Percentiles rank a stretch among this genome's conserved stretches.
These are phyloP conservation scores for Lepidocyrtinus sp. DNA, from an alignment of 2,888 invertebrate species.

Conservation along the genomic window DNA sequence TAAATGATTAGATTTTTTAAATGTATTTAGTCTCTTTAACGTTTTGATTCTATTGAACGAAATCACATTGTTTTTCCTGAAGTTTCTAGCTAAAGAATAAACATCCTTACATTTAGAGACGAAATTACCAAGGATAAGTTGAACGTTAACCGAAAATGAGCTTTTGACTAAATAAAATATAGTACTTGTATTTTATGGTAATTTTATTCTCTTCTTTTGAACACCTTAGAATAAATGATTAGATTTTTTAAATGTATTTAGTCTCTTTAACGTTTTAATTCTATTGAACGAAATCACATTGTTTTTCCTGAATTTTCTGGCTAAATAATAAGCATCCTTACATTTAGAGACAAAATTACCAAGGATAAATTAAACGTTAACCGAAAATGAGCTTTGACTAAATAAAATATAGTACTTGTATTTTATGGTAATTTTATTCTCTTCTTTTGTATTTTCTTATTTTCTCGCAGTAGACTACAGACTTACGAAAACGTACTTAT, in stretches of 20 bases:
- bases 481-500: background rate
- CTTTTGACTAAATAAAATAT: background rate
- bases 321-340: no score
- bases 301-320: no score
- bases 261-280: no score
- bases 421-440: conserved; percentile 60
- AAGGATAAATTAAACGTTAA: no score
- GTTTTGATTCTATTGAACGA: background rate
- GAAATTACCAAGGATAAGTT: no score
- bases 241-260: no score
- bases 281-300: background rate
- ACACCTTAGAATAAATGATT: no score
- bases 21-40: no score
- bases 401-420: conserved; percentile 10
- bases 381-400: background rate
- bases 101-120: no score
- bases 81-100: no score
- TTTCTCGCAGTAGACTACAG: background rate
- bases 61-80: background rate
- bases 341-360: no score
- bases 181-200: conserved; percentile 43
- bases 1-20: no score
- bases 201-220: conserved; percentile 58
- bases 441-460: conserved; percentile 33
- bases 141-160: background rate